A percentile compares a stretch with the other conserved stretches of the same genome.
These are phyloP conservation scores for Lissocephala sabroskyi DNA, from an alignment of 2,888 invertebrate species.

Conservation along the genomic window DNA sequence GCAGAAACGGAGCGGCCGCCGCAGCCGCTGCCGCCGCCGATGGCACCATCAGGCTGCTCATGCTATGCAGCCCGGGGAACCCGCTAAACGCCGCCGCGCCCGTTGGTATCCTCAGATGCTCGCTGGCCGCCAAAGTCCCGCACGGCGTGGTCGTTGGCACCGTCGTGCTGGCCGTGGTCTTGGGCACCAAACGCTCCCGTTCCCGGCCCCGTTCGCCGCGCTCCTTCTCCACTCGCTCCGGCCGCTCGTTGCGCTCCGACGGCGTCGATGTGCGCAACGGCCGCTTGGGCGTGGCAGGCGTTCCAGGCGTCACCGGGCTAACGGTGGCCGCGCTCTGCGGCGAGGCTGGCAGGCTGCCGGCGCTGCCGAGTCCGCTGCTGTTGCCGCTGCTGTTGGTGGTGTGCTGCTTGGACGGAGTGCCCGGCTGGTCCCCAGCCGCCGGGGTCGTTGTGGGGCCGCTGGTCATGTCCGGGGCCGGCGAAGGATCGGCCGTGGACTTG, in stretches of 20 bases:
- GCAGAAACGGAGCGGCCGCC: constrained; percentile 79
- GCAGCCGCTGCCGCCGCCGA: constrained; percentile 76
- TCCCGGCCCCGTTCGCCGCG: neutral
- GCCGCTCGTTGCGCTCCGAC: constrained; percentile 25
- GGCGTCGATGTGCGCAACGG: constrained; percentile 58
- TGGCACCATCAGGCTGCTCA: constrained; percentile 70
- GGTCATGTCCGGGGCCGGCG: constrained; percentile 38
- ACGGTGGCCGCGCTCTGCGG: constrained; percentile 39
- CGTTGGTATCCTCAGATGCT: constrained; percentile 68
- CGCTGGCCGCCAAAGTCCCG: constrained; percentile 40
- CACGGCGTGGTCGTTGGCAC: constrained; percentile 45
- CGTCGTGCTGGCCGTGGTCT: constrained; percentile 50
- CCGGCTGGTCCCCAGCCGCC: constrained; percentile 25
- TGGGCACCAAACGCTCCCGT: constrained; percentile 2
- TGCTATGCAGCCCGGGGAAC: constrained; percentile 63
- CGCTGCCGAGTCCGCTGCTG: constrained; percentile 48
- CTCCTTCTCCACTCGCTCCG: neutral
- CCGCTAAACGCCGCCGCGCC: constrained; percentile 69
- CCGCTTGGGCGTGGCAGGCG: constrained; percentile 46
- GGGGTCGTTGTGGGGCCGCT: constrained; percentile 7
- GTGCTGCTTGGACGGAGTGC: constrained; percentile 37
- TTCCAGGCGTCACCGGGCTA: constrained; percentile 38
- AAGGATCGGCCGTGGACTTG: constrained; percentile 33
- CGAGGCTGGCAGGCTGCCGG: constrained; percentile 43
- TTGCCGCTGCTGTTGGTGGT: constrained; percentile 34